These are phyloP conservation scores for Gobio occitaniae DNA, from an alignment of 2,797 vertebrate species.

Conservation along the genomic window DNA sequence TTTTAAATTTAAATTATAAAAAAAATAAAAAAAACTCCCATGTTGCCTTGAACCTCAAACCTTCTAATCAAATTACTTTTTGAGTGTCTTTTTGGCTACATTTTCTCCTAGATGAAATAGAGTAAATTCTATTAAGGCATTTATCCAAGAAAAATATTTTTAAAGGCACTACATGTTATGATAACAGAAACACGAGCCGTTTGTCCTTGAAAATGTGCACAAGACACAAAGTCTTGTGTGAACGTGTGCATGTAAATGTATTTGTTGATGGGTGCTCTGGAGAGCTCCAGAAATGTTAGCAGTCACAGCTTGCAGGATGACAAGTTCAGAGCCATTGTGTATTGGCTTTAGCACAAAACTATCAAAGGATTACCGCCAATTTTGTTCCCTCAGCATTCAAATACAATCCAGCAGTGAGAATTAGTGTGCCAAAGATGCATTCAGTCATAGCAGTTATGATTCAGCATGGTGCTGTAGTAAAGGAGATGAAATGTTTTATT, in stretches of 20 bases:
- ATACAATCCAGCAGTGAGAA: conserved; percentile 45
- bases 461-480: conserved; percentile 26
- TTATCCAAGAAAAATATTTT: background rate
- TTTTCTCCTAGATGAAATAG: background rate
- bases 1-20: background rate
- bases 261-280: conserved; percentile 38
- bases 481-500: conserved; percentile 1
- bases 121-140: background rate
- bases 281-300: conserved; percentile 44
- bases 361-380: conserved; percentile 44
- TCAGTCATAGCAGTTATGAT: conserved; percentile 20
- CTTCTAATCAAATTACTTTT: background rate
- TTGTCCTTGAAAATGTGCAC: conserved; percentile 37
- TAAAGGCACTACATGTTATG: background rate
- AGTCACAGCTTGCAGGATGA: conserved; percentile 46
- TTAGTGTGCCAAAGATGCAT: conserved; percentile 33
- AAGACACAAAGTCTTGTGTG: background rate
- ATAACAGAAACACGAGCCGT: background rate
- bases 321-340: conserved; percentile 48
- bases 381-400: conserved; percentile 31
- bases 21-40: background rate
- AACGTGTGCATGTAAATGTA: conserved; percentile 3
- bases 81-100: background rate
- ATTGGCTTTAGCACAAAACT: conserved; percentile 45
- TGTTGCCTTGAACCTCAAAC: conserved; percentile 1